Conservation (phyloP, 2,888 invertebrate species). For the Agrypnus murinus region DNA sequence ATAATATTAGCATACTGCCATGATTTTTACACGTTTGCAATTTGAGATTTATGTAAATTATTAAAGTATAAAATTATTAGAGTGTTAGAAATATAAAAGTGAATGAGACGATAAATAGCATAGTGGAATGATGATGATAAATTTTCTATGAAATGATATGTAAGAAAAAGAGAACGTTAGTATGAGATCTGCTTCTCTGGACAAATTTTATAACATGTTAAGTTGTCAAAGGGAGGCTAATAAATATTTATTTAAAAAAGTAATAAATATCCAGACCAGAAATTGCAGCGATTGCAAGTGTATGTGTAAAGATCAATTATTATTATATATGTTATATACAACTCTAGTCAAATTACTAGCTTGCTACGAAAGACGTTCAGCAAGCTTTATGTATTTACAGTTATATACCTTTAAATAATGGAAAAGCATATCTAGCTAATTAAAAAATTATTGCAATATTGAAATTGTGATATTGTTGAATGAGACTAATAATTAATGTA, state of each 20-base stretch:
- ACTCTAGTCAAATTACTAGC: slow-evolving; percentile 54
- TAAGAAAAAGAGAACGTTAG: slow-evolving; percentile 43
- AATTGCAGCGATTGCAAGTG: slow-evolving; percentile 35
- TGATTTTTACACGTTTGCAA: slow-evolving; percentile 51
- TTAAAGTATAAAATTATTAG: slow-evolving; percentile 32
- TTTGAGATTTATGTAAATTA: slow-evolving; percentile 38
- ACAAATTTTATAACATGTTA: slow-evolving; percentile 36
- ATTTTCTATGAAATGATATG: not conserved
- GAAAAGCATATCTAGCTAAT: slow-evolving; percentile 69
- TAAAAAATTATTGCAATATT: slow-evolving; percentile 71
- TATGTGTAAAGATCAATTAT: slow-evolving; percentile 49
- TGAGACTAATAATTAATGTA: slow-evolving; percentile 70
- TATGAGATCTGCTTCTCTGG: slow-evolving; percentile 49
- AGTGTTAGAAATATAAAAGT: slow-evolving; percentile 25
- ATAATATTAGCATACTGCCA: slow-evolving; percentile 43
- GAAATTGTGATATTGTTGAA: slow-evolving; percentile 72
- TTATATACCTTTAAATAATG: slow-evolving; percentile 62
- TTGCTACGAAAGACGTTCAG: slow-evolving; percentile 49
- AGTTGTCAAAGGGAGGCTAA: slow-evolving; percentile 24
- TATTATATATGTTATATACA: slow-evolving; percentile 49
- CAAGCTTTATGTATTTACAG: slow-evolving; percentile 52
- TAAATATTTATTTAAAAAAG: slow-evolving; percentile 1
- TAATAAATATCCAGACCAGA: slow-evolving; percentile 25
- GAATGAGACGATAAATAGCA: not conserved
- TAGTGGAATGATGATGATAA: not conserved